A percentile compares a stretch with the other conserved stretches of the same genome.
These are phyloP conservation scores for Furcula furcula DNA, from an alignment of 2,888 invertebrate species.

Conservation along the genomic window DNA sequence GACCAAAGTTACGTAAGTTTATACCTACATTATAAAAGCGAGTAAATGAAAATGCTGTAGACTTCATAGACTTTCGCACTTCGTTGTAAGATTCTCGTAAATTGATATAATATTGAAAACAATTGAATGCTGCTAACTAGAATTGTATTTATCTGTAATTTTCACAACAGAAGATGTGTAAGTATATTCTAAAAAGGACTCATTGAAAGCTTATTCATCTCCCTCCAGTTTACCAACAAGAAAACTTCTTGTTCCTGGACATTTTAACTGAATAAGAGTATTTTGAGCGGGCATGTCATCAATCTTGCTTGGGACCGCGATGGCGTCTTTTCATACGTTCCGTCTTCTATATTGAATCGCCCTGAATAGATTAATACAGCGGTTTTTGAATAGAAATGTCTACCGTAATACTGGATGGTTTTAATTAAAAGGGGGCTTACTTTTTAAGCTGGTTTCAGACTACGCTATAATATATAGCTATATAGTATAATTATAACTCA, in stretches of 20 bases:
- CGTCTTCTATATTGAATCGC: slow-evolving; percentile 41
- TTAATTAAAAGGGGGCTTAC: background rate
- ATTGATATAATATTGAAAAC: too few relatives aligned
- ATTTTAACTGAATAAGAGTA: slow-evolving; percentile 49
- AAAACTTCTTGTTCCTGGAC: slow-evolving; percentile 44
- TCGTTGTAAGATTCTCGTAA: too few relatives aligned
- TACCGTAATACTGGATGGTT: background rate
- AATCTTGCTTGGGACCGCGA: slow-evolving; percentile 57
- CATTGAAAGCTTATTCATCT: slow-evolving; percentile 17
- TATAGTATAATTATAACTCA: too few relatives aligned
- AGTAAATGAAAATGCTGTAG: too few relatives aligned
- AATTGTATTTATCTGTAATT: too few relatives aligned
- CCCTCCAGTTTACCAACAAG: slow-evolving; percentile 27
- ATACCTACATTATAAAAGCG: too few relatives aligned
- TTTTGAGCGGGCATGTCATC: slow-evolving; percentile 53
- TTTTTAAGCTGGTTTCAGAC: background rate
- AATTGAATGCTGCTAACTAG: too few relatives aligned
- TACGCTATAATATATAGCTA: too few relatives aligned
- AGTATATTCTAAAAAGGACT: too few relatives aligned
- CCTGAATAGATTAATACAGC: slow-evolving; percentile 43
- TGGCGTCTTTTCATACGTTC: slow-evolving; percentile 55
- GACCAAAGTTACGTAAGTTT: too few relatives aligned
- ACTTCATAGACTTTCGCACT: too few relatives aligned
- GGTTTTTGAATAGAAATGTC: slow-evolving; percentile 20
- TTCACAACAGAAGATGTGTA: too few relatives aligned